Percentiles rank a stretch among this genome's conserved stretches.
Evolutionary conservation across 2,113 vertebrate species (phyloP).

Genomic region (Sorex araneus): DNA sequence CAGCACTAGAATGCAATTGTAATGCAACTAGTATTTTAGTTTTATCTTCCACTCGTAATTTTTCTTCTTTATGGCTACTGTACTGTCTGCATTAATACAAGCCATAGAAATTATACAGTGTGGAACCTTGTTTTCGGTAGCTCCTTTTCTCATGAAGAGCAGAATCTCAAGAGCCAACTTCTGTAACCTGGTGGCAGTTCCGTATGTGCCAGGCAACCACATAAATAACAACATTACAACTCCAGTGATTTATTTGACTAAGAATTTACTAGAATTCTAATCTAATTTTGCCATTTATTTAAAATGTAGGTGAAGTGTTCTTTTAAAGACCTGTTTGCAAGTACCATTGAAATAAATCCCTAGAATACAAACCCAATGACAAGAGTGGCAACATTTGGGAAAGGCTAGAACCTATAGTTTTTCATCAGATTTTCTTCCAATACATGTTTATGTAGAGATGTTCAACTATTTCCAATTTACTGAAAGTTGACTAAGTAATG

Average conservation of each 20-base stretch:
- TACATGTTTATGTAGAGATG: slow-evolving; percentile 33
- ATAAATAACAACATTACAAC: slow-evolving; percentile 37
- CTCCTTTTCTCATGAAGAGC: slow-evolving; percentile 75
- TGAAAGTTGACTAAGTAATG: slow-evolving; percentile 47
- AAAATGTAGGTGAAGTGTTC: slow-evolving; percentile 22
- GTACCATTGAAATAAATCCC: slow-evolving; percentile 13
- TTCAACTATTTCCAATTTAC: slow-evolving; percentile 62
- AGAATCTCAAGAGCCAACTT: not conserved
- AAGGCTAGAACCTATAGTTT: not conserved
- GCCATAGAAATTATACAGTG: slow-evolving; percentile 88
- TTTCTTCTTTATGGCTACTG: slow-evolving; percentile 90
- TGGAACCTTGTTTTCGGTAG: slow-evolving; percentile 85
- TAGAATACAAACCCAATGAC: not conserved
- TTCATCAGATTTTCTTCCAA: slow-evolving; percentile 13
- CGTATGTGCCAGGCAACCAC: not conserved
- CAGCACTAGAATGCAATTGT: slow-evolving; percentile 88
- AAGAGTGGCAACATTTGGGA: not conserved
- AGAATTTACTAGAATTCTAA: slow-evolving; percentile 39
- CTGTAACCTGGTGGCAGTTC: not conserved
- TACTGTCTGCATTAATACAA: slow-evolving; percentile 89
- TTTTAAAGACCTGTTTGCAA: slow-evolving; percentile 37
- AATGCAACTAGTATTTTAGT: slow-evolving; percentile 90
- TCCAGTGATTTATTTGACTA: slow-evolving; percentile 50
- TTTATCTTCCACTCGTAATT: slow-evolving; percentile 89
- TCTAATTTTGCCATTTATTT: slow-evolving; percentile 29